Percentiles rank a stretch among this genome's conserved stretches.
phyloP scores from a whole-genome alignment of 2,888 invertebrate genomes.

The Drosophila ezoana region DNA sequence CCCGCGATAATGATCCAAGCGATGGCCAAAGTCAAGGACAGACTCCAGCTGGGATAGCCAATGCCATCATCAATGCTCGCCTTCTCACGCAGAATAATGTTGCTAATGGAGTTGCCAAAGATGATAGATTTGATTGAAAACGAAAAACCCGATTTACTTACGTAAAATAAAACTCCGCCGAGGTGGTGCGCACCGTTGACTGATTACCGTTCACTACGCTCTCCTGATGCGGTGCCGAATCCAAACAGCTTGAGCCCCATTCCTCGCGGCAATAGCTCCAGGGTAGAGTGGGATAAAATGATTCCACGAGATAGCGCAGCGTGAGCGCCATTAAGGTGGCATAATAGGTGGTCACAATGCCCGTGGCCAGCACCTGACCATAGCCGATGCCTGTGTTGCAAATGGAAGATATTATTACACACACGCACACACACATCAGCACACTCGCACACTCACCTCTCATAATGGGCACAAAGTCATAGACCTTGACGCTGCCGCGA shows the following conservation, averaged over 20 bases:
- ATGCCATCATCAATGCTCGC: constrained; percentile 86
- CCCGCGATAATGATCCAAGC: constrained; percentile 86
- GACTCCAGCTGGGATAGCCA: constrained; percentile 86
- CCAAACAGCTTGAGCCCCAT: constrained; percentile 85
- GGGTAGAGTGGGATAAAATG: constrained; percentile 87
- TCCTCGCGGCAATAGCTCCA: constrained; percentile 87
- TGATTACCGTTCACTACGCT: constrained; percentile 12
- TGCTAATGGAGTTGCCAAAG: constrained; percentile 78
- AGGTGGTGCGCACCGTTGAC: constrained; percentile 71
- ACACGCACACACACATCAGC: constrained; percentile 68
- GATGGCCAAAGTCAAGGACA: constrained; percentile 86
- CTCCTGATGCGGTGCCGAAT: constrained; percentile 66
- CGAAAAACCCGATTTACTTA: constrained; percentile 66
- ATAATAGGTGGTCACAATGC: constrained; percentile 88
- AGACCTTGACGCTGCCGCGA: constrained; percentile 88
- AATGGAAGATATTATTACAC: neutral
- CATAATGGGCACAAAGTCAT: constrained; percentile 88
- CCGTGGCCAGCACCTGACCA: constrained; percentile 86
- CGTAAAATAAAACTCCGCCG: constrained; percentile 85
- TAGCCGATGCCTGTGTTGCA: constrained; percentile 86
- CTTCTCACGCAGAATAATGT: constrained; percentile 86
- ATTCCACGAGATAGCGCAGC: constrained; percentile 88
- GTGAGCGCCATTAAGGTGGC: constrained; percentile 89
- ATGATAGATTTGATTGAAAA: neutral
- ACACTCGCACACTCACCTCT: constrained; percentile 86